Base-by-base conservation (phyloP, 2,888 invertebrate species). In the Heliconius aoede region DNA sequence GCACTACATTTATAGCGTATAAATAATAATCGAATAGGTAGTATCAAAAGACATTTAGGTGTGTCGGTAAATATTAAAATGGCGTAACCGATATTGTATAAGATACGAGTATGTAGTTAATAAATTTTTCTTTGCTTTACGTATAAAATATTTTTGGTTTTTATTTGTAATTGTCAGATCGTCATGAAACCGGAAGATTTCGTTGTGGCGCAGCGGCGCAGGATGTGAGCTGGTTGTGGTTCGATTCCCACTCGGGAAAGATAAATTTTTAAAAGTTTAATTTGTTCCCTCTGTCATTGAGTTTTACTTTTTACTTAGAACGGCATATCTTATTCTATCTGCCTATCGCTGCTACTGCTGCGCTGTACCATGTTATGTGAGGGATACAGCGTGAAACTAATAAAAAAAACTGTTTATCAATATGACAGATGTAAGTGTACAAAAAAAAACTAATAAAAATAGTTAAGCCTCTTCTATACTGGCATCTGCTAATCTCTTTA, bases 1-100 rank as follows among this genome's bases (percentile, higher is more conserved):
- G 69, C n/a, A 51, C 30, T 51, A 55, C 51, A 30, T 69, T 69
- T 69, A 69, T 51, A 32, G 69, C 55, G n/a, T 69, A 32, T 69
- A 69, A 69, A 69, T 69, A 69, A 69, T 69, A 55, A 69, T 69
- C 30, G 30, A 55, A 30, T 55, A 30, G n/a, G 30, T 30, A 24
- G n/a, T 69, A 51, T n/a, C 55, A 55, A 7, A 51, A 68, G 46
- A 68, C 51, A 26, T 69, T 55, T n/a, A 36, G n/a, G 36, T 36
- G 36, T 36, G 36, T 1, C 36, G 36, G 65, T 36, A 5, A 24
- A 24, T 36, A 36, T 15, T 3, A 40, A 65, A 65, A 65, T 15
- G 65, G 65, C 15, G 13, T 24, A 65, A 65, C 36, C 8, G 36
- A 65, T 24, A 8, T 36, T 36, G 13, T 11, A n/a, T 4, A n/a